Conservation (phyloP, 2,797 vertebrate genomes). For the Lepus townsendii region DNA sequence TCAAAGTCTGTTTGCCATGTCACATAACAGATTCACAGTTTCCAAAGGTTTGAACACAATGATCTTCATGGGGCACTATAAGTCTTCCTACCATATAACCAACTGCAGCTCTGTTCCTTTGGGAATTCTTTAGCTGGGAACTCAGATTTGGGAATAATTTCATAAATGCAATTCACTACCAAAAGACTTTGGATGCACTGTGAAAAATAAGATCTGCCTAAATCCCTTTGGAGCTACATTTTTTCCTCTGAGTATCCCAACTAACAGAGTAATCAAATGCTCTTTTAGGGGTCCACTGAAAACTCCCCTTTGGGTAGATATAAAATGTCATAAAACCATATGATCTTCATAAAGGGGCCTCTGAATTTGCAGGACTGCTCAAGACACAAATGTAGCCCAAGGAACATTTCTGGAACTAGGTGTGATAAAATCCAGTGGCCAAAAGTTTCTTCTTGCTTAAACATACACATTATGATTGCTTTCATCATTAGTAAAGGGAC, state of each 20-base stretch:
- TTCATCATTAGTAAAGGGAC: neutral
- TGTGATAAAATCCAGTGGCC: neutral
- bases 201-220: neutral
- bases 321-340: neutral
- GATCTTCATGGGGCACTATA: neutral
- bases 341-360: neutral
- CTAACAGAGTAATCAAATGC: neutral
- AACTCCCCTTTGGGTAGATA: neutral
- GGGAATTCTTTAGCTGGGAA: neutral
- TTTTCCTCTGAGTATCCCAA: neutral
- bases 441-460: neutral
- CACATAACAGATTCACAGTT: neutral
- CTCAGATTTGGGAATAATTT: neutral
- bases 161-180: neutral
- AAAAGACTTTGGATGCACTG: neutral
- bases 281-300: constrained; percentile 34
- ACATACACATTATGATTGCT: neutral
- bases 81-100: neutral
- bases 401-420: neutral
- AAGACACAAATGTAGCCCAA: neutral
- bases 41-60: neutral
- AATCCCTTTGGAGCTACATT: neutral
- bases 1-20: neutral
- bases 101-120: neutral
- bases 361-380: constrained; percentile 26